Evolutionary conservation across 2,888 invertebrate species (phyloP), one percentile per base, ranked within the genome.

Genomic region (Nemurella pictetii): DNA sequence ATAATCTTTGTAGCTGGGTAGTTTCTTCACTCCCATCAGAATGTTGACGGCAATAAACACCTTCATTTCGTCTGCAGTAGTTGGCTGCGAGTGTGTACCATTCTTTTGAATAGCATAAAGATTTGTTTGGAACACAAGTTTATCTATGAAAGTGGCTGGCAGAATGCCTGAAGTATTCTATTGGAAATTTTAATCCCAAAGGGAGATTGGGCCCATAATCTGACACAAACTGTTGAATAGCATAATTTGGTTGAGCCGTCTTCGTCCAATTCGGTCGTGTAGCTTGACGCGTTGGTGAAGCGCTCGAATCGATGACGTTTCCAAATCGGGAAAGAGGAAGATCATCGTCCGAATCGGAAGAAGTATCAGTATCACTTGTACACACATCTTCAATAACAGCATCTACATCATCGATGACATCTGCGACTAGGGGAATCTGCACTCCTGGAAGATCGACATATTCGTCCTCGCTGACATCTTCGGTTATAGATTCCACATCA

Each of bases 21-120:
- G 84, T 73, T 85, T 74, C 80, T 88, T 88, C 25, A 88, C 86
- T 28, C 87, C 87, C 88, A 88, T 88, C 5, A 88, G 35, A 74
- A 88, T 81, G 84, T 88, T 88, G 77, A 88, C 87, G n/a, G 84
- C 87, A 2, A 87, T 74, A 84, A 87, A 87, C 25, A 26, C 26
- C 73, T 84, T 85, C 35, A 88, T 87, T 87, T 88, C 86, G 73
- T 86, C 84, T 25, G 74, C 36, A 73, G 27, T 85, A 9, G 86
- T 86, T 73, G 85, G 85, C 20, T 77, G 28, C 35, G 84, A 83
- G 84, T 81, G 83, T 26, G 83, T 85, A 25, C 83, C 84, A 30
- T 74, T 55, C 83, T 86, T 73, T 84, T 87, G 86, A 28, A 86
- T 85, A 15, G 32, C 73, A 85, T 88, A 88, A 26, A 87, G 32